These are phyloP conservation scores for Cantharis nigra DNA, from an alignment of 2,888 invertebrate species.

Conservation along the genomic window DNA sequence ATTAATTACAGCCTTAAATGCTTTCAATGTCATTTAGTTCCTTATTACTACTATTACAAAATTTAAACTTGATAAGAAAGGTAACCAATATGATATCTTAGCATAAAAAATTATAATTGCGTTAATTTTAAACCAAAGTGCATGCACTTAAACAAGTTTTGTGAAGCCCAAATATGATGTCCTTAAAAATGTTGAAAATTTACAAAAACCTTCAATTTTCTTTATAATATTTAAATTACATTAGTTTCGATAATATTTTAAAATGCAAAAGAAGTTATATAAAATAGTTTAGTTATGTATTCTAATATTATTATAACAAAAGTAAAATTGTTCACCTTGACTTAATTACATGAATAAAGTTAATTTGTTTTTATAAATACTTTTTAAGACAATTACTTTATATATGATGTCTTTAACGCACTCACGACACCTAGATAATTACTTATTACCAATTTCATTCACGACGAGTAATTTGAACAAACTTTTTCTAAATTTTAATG, in stretches of 20 bases:
- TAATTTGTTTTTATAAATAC: background rate
- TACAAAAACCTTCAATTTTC: background rate
- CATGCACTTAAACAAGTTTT: background rate
- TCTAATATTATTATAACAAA: background rate
- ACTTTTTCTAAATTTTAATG: background rate
- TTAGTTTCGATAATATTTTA: background rate
- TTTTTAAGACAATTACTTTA: background rate
- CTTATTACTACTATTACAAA: background rate
- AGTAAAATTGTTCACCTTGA: background rate
- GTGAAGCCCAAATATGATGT: background rate
- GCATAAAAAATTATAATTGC: background rate
- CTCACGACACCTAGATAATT: background rate
- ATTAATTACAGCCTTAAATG: background rate
- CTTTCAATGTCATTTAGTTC: background rate
- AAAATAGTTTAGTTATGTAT: background rate
- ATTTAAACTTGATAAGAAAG: background rate
- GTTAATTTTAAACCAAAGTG: background rate
- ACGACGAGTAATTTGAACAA: background rate
- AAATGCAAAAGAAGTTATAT: background rate
- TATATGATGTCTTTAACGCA: background rate
- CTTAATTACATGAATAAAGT: background rate
- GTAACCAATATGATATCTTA: background rate
- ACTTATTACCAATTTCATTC: background rate
- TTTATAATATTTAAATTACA: background rate
- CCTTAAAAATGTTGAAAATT: background rate